Evolutionary conservation across 2,888 invertebrate genomes (phyloP).

Genomic region (Protodeltote pygarga): DNA sequence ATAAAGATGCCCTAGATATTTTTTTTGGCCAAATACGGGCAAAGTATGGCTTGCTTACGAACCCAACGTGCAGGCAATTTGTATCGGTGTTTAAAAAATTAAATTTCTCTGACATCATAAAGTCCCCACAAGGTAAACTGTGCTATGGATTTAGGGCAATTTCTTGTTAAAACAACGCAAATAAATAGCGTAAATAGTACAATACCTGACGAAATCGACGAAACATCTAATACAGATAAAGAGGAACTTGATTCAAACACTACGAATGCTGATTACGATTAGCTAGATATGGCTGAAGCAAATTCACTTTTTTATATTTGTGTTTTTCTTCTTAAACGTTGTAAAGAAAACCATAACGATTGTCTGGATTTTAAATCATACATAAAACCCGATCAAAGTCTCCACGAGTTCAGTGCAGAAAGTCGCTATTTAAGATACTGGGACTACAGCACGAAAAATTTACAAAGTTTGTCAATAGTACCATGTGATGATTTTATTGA

Average conservation of each 20-base stretch:
- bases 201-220: neutral
- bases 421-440: conserved; percentile 15
- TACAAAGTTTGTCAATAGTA: neutral
- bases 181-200: neutral
- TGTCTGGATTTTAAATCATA: conserved; percentile 13
- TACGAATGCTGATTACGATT: conserved; percentile 17
- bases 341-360: conserved; percentile 9
- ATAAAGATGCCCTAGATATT: conserved; percentile 15
- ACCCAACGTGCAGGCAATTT: conserved; percentile 22
- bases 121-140: conserved; percentile 5
- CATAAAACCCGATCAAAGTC: conserved; percentile 7
- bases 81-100: conserved; percentile 10
- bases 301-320: conserved; percentile 20
- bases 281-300: conserved; percentile 15
- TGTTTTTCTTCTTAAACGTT: conserved; percentile 15
- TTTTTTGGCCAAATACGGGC: conserved; percentile 20
- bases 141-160: conserved; percentile 10
- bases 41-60: conserved; percentile 11
- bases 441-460: conserved; percentile 3
- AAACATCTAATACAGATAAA: conserved; percentile 6
- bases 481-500: too few relatives aligned
- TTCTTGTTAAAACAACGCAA: conserved; percentile 7
- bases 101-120: conserved; percentile 10
- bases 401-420: conserved; percentile 3
- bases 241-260: conserved; percentile 10